These are phyloP conservation scores for Nephrotoma guestfalica DNA, from an alignment of 2,888 invertebrate species.

Conservation along the genomic window DNA sequence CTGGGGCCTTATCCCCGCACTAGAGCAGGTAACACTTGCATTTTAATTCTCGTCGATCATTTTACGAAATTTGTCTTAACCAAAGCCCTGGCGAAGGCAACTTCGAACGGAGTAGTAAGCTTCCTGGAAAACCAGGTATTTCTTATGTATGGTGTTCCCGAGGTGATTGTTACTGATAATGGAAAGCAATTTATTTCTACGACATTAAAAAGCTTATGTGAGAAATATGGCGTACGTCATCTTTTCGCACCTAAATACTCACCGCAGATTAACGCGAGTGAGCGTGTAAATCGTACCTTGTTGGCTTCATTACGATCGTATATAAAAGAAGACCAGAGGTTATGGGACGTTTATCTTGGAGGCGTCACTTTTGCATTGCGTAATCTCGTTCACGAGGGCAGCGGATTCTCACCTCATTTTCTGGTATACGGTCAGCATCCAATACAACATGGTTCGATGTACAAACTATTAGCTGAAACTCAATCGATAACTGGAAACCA, in stretches of 20 bases:
- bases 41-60: too few species aligned
- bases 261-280: neutral
- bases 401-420: slow-evolving; percentile 9
- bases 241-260: neutral
- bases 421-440: slow-evolving; percentile 6
- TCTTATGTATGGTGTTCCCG: neutral
- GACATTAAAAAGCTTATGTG: neutral
- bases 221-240: neutral
- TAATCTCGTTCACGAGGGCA: slow-evolving; percentile 5
- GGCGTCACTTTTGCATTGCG: neutral
- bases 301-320: neutral
- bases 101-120: too few species aligned
- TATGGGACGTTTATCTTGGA: neutral
- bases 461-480: neutral
- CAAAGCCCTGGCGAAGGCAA: too few species aligned
- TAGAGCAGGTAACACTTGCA: too few species aligned
- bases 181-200: neutral
- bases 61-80: too few species aligned
- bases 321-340: neutral
- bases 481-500: neutral
- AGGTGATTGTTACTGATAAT: neutral
- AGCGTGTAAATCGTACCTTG: neutral
- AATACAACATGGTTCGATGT: neutral
- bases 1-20: rapidly evolving
- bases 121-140: neutral